These are phyloP conservation scores for Fistularia commersonii DNA, from an alignment of 2,797 vertebrate genomes.

Conservation along the genomic window DNA sequence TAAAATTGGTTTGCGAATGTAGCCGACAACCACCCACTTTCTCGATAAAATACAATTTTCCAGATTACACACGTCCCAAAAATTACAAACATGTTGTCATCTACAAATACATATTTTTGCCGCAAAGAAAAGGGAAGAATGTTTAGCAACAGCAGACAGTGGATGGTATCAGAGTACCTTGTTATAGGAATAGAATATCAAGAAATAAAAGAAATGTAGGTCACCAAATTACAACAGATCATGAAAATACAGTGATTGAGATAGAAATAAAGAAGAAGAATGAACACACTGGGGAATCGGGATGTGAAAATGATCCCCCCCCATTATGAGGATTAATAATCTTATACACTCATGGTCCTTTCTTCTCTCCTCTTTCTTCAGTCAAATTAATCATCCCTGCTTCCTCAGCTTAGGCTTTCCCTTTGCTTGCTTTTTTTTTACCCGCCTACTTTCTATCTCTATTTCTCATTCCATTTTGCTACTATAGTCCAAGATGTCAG, in stretches of 20 bases:
- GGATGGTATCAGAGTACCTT: slow-evolving; percentile 3
- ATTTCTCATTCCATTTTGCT: slow-evolving; percentile 44
- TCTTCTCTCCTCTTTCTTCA: slow-evolving; percentile 42
- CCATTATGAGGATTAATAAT: slow-evolving; percentile 71
- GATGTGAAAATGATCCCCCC: slow-evolving; percentile 61
- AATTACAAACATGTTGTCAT: slow-evolving; percentile 28
- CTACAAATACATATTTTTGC: not conserved
- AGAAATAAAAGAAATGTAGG: slow-evolving; percentile 44
- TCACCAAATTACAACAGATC: slow-evolving; percentile 25
- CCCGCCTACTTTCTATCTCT: slow-evolving; percentile 9
- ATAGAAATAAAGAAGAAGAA: slow-evolving; percentile 20
- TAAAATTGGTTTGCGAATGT: slow-evolving; percentile 72
- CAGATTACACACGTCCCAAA: slow-evolving; percentile 21
- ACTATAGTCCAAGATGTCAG: slow-evolving; percentile 67
- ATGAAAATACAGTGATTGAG: slow-evolving; percentile 21
- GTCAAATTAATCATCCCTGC: slow-evolving; percentile 63
- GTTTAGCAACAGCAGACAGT: too few species aligned
- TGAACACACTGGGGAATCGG: slow-evolving; percentile 42
- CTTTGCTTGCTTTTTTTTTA: slow-evolving; percentile 38
- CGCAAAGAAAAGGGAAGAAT: too few species aligned
- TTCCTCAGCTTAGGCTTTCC: slow-evolving; percentile 49
- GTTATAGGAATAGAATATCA: slow-evolving; percentile 26
- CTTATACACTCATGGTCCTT: slow-evolving; percentile 62
- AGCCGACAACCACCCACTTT: slow-evolving; percentile 45
- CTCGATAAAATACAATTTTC: slow-evolving; percentile 28